Evolutionary conservation across 2,797 vertebrate genomes (phyloP), one percentile per base, ranked within the genome.

Genomic region (Gymnothorax javanicus): DNA sequence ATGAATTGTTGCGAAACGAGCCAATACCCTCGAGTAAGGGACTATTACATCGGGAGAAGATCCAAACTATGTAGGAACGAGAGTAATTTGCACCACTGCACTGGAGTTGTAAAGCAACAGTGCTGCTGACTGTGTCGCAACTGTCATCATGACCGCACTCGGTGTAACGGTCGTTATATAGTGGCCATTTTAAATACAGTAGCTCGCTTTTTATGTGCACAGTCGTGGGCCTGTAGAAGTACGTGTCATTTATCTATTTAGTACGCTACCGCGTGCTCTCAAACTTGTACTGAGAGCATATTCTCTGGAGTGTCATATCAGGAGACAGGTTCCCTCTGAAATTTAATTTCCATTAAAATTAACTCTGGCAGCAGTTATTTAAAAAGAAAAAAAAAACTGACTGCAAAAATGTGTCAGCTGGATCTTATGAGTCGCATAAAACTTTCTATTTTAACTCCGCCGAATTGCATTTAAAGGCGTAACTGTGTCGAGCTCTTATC

Each of bases 401-500:
- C 11, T 43, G 25, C 27, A 73, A 73, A 73, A 73, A 12, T 27
- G 25, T 73, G 69, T 73, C 69, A 73, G 69, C 25, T 27, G 27
- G 15, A 43, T 73, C 27, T 73, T 73, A 73, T 27, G 27, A 33
- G 69, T 73, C 33, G 3, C 11, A 43, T 73, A 73, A 43, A 73
- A 73, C 25, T 33, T 43, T 27, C 73, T 77, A 77, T 43, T 20
- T 77, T 77, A 20, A 8, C 52, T 77, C 43, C 8, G 52, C 17
- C 2, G 43, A 33, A 27, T 43, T 77, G 33, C 73, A 50, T 77
- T 50, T 17, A 50, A 7, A 77, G 27, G 33, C 73, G 52, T 77
- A 50, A 50, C 73, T 50, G 33, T 77, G 73, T 77, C 73, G 33
- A 77, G 73, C 73, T 77, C 33, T 50, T 77, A 43, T 77, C 33